Conservation (phyloP, 2,888 invertebrate species). For the Tetheella fluctuosa region DNA sequence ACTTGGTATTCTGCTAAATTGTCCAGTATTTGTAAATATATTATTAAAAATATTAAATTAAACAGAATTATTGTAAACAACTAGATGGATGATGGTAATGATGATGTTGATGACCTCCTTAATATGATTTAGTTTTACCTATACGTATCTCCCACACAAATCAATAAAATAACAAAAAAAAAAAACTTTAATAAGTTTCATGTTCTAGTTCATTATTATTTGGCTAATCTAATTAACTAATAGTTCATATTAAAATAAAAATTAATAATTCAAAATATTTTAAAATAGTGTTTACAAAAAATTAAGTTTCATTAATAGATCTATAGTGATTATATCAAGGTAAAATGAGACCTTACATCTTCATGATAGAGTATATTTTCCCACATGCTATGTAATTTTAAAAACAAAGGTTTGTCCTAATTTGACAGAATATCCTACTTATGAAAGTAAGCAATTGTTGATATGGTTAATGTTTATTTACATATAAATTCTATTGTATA, state of each 20-base stretch:
- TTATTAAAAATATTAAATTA: background rate
- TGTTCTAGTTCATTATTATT: background rate
- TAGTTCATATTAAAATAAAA: no score
- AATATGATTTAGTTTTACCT: no score
- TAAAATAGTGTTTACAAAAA: background rate
- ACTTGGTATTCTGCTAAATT: conserved; percentile 9
- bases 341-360: background rate
- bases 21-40: background rate
- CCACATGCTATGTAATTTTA: background rate
- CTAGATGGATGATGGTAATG: no score
- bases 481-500: no score
- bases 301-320: background rate
- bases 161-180: background rate
- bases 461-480: no score
- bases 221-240: background rate
- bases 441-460: background rate
- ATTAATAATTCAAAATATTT: background rate
- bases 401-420: no score
- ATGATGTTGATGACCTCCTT: no score
- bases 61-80: background rate
- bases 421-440: background rate
- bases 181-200: background rate
- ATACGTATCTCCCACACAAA: background rate
- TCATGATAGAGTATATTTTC: background rate
- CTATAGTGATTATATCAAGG: background rate